Evolutionary conservation across 2,888 invertebrate genomes (phyloP).

Genomic region (Chymomyza procnemis): DNA sequence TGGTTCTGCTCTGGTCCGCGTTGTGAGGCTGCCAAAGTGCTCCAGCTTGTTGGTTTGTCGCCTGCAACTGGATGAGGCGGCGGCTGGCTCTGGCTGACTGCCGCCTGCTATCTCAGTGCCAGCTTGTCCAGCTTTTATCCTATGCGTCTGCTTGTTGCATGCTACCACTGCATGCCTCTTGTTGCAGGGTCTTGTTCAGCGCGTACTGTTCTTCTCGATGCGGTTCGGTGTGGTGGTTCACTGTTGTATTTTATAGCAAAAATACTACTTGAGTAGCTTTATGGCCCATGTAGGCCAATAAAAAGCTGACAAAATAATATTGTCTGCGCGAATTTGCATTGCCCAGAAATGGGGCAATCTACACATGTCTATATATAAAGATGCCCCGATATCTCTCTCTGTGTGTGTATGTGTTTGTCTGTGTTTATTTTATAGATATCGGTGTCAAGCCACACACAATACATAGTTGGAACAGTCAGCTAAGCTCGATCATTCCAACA

Average conservation of each 20-base stretch:
- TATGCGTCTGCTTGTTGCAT: slow-evolving; percentile 56
- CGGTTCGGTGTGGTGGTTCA: slow-evolving; percentile 20
- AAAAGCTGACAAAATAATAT: slow-evolving; percentile 76
- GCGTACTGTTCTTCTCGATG: slow-evolving; percentile 11
- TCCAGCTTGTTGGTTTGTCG: slow-evolving; percentile 55
- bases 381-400: neutral
- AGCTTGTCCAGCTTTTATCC: slow-evolving; percentile 59
- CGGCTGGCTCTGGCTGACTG: slow-evolving; percentile 12
- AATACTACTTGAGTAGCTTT: slow-evolving; percentile 75
- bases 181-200: slow-evolving; percentile 36
- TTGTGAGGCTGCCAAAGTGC: slow-evolving; percentile 52
- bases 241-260: slow-evolving; percentile 74
- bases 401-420: slow-evolving; percentile 20
- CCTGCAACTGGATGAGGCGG: slow-evolving; percentile 30
- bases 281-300: slow-evolving; percentile 73
- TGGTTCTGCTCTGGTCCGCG: slow-evolving; percentile 12
- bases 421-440: slow-evolving; percentile 27
- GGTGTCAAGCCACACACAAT: slow-evolving; percentile 12
- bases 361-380: neutral
- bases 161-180: slow-evolving; percentile 23
- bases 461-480: slow-evolving; percentile 9
- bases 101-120: neutral
- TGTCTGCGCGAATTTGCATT: slow-evolving; percentile 56
- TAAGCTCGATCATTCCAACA: neutral
- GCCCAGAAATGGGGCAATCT: slow-evolving; percentile 47